A percentile compares a stretch with the other conserved stretches of the same genome.
Evolutionary conservation across 2,113 vertebrate species (phyloP).

Genomic region (Cepphus grylle): DNA sequence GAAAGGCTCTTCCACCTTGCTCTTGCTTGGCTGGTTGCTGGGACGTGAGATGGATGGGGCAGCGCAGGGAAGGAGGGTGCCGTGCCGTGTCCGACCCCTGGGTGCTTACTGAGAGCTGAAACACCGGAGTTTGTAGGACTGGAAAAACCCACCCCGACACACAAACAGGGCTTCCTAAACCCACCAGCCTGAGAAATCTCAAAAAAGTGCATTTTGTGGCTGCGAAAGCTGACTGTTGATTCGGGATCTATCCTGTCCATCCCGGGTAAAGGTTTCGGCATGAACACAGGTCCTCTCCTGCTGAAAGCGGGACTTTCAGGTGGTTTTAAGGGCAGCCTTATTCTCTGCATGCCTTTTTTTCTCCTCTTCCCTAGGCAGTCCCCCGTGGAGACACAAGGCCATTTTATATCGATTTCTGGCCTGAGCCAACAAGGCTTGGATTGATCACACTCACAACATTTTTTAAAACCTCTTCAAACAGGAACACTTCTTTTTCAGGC

Average conservation of each 20-base stretch:
- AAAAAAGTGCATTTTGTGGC: not conserved
- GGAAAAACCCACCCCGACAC: not conserved
- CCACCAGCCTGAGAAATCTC: not conserved
- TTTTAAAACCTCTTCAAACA: not conserved
- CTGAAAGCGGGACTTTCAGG: not conserved
- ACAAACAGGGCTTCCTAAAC: not conserved
- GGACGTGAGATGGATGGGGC: not conserved
- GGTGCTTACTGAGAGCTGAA: not conserved
- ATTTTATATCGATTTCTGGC: not conserved
- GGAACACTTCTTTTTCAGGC: not conserved
- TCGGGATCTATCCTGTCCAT: not conserved
- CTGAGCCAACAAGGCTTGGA: not conserved
- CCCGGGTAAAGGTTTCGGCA: accelerated
- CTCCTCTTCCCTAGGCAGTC: not conserved
- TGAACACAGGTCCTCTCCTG: not conserved
- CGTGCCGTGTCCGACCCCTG: accelerated
- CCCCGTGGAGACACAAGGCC: not conserved
- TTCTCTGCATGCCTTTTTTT: not conserved
- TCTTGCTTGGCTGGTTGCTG: not conserved
- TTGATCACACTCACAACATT: not conserved
- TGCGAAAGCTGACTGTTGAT: not conserved
- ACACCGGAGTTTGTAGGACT: not conserved
- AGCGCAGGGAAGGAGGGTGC: not conserved
- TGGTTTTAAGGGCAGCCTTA: not conserved
- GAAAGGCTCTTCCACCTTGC: not conserved